Base-by-base conservation (phyloP, 23 tunicate species). In the Diplosoma virens region DNA sequence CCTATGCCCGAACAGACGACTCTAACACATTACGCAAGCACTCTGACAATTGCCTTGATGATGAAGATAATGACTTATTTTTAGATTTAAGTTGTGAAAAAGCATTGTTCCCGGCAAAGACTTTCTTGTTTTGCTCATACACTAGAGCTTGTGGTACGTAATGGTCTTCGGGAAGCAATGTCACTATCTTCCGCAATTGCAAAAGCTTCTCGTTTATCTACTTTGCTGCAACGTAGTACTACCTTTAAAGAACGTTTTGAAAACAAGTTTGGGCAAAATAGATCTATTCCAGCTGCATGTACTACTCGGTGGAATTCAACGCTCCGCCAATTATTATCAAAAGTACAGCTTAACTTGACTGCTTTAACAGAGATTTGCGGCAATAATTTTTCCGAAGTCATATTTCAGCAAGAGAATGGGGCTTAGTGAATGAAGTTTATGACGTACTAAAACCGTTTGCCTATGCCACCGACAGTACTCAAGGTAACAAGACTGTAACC, bases 391-490 rank as follows among this genome's bases (percentile, higher is more conserved):
- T 61, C 69, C 28, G 69, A 61, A 61, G 69, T 61, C 30, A 34
- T 29, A 27, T 61, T 61, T 61, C 69, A 61, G 35, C 6, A n/a
- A 28, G 69, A 61, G 69, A 61, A 61, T 61, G 35, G 69, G 30
- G 30, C 30, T 27, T 61, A 35, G 30, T 61, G 69, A 29, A 27
- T 61, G 69, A 61, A 3, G n/a, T n/a, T 61, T 29, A 35, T 35
- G 74, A 79, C 29, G 46, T 79, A 25, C 31, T 79, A 64, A 31
- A 23, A 47, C 83, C 75, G 2, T 79, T 79, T 30, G 72, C 59
- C 41, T 74, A 79, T 45, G 72, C 83, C 26, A 79, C 83, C 14
- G 59, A 67, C 25, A 76, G 45, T 47, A 66, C 84, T 33, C 61
- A 47, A 47, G 34, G 66, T 27, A 76, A 67, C 18, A 32, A 41